Evolutionary conservation across 1,140 invertebrate species (phyloP).

Genomic region (Zaprionus camerounensis): DNA sequence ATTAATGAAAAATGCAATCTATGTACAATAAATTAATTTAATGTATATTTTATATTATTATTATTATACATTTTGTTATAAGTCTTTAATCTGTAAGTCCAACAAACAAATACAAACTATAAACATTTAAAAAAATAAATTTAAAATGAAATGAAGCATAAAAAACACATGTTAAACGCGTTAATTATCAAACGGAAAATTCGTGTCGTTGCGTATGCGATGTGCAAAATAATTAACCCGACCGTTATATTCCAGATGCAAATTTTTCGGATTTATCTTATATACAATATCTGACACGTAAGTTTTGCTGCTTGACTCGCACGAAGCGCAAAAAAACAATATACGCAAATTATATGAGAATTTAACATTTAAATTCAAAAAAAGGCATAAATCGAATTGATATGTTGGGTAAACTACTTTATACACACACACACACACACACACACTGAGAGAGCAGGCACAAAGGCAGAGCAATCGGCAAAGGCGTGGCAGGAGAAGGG

Average conservation of each 20-base stretch:
- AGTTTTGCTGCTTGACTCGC: constrained; percentile 81
- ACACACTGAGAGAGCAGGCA: constrained; percentile 25
- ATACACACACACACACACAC: background rate
- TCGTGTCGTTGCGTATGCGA: constrained; percentile 26
- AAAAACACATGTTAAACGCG: constrained; percentile 35
- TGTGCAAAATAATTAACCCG: constrained; percentile 59
- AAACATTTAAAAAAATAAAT: constrained; percentile 1
- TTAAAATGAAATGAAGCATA: constrained; percentile 3
- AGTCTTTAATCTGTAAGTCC: background rate
- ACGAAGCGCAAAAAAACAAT: background rate
- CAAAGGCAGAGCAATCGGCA: constrained; percentile 33
- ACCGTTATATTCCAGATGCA: constrained; percentile 85
- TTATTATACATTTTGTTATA: background rate
- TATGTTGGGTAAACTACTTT: constrained; percentile 80
- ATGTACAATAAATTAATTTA: background rate
- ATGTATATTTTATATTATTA: background rate
- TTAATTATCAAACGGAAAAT: constrained; percentile 34
- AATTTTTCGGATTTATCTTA: constrained; percentile 88
- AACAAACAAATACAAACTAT: background rate
- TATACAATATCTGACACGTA: constrained; percentile 89
- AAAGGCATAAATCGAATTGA: constrained; percentile 74
- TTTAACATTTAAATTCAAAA: constrained; percentile 66
- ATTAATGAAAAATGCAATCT: background rate
- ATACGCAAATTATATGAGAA: constrained; percentile 13
- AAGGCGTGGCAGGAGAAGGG: background rate